Base-by-base conservation (phyloP, 2,797 vertebrate genomes). In the Pogonophryne albipinna region DNA sequence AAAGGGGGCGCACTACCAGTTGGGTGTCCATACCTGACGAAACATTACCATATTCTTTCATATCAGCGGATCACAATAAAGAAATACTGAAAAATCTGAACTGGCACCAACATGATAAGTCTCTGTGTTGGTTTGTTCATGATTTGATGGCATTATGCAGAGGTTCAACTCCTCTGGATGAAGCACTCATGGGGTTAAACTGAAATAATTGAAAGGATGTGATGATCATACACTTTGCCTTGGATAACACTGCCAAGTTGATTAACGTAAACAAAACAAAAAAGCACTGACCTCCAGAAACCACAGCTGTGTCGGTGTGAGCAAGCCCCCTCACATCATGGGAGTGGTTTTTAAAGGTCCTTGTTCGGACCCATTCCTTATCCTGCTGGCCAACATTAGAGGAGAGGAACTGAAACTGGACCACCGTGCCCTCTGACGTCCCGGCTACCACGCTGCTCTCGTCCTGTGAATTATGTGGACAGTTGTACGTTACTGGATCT, bases 361-460 rank as follows among this genome's bases (percentile, higher is more conserved):
- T 96, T 0, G 98, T 99, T 68, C 94, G 87, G 77, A 98, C 92
- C 98, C 98, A 99, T 78, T 95, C 94, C 58, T 91, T 93, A 41
- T 97, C 95, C 6, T 78, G 76, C 69, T 93, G 92, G 9, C 78
- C 94, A 60, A 93, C 65, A 46, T 86, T 93, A 60, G 94, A 60
- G 0, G 95, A 86, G 45, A 99, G 67, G 87, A 95, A 93, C 94
- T 99, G 97, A 78, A 99, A 96, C 90, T 99, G 97, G 84, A 96
- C 87, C 2, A 98, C 91, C 0, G 92, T 94, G 23, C 98, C 98
- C 0, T 97, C 96, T 0, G 97, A 96, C 0, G 97, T 99, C 68
- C 98, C 98, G 3, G 96, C 97, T 0, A 97, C 20, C 3, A 98
- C 79, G 78, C 98, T 99, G 92, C 96, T 96, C 90, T 98, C 97